Evolutionary conservation across 2,113 vertebrate species (phyloP).

Genomic region (Coptodon rendalli): DNA sequence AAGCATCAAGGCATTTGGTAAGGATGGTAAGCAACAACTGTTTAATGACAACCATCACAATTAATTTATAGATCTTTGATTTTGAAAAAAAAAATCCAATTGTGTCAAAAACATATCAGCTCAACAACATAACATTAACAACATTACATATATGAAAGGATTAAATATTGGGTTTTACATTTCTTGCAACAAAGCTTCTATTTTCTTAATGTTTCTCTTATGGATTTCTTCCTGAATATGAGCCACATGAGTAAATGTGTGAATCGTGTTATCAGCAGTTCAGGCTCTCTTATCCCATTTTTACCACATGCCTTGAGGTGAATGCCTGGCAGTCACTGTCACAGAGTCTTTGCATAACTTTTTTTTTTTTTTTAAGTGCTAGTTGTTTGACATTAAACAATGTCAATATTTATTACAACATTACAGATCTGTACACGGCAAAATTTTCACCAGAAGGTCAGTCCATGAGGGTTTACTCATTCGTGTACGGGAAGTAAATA

Average conservation of each 20-base stretch:
- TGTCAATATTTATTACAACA: not conserved
- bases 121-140: not conserved
- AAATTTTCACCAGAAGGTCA: not conserved
- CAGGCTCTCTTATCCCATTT: not conserved
- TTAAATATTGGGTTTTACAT: not conserved
- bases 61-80: not conserved
- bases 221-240: not conserved
- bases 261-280: not conserved
- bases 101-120: not conserved
- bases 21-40: not conserved
- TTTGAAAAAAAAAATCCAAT: not conserved
- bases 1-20: not conserved
- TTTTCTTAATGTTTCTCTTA: not conserved
- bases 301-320: not conserved
- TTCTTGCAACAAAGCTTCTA: not conserved
- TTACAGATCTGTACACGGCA: not conserved
- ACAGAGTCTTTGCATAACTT: not conserved
- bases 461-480: not conserved
- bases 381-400: not conserved
- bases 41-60: not conserved
- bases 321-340: not conserved
- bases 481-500: not conserved
- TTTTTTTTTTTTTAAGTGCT: accelerated
- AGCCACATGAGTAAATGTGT: not conserved
- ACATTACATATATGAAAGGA: not conserved